Conservation (phyloP, 2,113 vertebrate genomes). For the Pomatostomus ruficeps region DNA sequence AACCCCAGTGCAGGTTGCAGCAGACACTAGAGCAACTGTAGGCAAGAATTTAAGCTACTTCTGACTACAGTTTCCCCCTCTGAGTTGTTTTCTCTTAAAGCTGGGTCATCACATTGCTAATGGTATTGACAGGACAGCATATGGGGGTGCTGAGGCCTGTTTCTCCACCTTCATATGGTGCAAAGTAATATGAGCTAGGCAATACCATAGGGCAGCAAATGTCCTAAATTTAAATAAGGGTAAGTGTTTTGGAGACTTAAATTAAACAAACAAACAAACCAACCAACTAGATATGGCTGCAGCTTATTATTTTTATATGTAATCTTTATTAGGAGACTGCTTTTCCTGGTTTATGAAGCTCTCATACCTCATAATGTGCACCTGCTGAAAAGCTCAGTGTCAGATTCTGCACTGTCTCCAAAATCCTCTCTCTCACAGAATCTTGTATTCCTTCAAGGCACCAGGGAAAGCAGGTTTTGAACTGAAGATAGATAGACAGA, state of each 20-base stretch:
- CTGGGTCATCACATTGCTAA: neutral
- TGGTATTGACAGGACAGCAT: neutral
- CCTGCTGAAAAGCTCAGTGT: neutral
- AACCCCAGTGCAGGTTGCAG: neutral
- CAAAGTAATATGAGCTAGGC: neutral
- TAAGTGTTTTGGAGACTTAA: neutral
- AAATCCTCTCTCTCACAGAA: neutral
- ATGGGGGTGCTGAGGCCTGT: neutral
- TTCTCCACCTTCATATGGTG: neutral
- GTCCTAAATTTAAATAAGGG: neutral
- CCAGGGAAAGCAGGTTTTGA: neutral
- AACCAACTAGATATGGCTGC: neutral
- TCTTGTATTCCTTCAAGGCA: neutral
- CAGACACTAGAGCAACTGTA: neutral
- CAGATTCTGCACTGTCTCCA: neutral
- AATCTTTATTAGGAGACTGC: neutral
- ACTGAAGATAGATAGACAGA: neutral
- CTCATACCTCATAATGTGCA: neutral
- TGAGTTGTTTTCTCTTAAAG: neutral
- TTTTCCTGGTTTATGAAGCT: neutral
- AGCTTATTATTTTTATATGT: neutral
- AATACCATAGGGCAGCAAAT: neutral
- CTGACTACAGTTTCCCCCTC: neutral
- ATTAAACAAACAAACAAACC: neutral
- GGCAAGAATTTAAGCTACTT: neutral